Evolutionary conservation across 2,113 vertebrate species (phyloP).

Genomic region (Oryzias woworae): DNA sequence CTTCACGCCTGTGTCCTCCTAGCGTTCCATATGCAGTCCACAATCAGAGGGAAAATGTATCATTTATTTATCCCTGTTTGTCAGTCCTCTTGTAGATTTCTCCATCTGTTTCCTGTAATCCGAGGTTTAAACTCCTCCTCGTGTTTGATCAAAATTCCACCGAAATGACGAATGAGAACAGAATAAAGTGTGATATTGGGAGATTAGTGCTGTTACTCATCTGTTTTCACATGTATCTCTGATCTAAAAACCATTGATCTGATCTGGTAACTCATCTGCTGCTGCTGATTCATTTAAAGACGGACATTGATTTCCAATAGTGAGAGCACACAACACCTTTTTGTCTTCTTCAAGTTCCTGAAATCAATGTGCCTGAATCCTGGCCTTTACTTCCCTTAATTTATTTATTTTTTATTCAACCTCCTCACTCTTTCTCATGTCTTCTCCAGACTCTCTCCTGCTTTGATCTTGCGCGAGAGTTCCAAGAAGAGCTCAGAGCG

Average conservation of each 20-base stretch:
- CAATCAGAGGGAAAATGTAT: slow-evolving; percentile 29
- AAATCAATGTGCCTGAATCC: neutral
- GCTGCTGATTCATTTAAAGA: slow-evolving; percentile 57
- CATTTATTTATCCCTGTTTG: slow-evolving; percentile 1
- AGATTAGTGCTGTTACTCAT: slow-evolving; percentile 19
- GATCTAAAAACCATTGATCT: slow-evolving; percentile 50
- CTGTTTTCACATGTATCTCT: slow-evolving; percentile 16
- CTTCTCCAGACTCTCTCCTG: slow-evolving; percentile 12
- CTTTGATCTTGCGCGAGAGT: slow-evolving; percentile 42
- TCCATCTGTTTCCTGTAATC: neutral
- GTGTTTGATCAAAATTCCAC: slow-evolving; percentile 10
- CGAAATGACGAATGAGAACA: neutral
- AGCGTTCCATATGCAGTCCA: no score
- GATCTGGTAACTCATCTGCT: slow-evolving; percentile 39
- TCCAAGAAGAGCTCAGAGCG: slow-evolving; percentile 19
- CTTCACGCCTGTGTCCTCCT: no score
- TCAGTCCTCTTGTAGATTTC: no score
- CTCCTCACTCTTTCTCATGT: slow-evolving; percentile 3
- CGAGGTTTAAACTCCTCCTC: neutral
- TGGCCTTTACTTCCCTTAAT: slow-evolving; percentile 3
- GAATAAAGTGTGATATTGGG: neutral
- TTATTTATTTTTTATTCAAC: slow-evolving; percentile 9
- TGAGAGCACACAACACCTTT: slow-evolving; percentile 11
- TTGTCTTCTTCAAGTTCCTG: neutral
- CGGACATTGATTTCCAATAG: slow-evolving; percentile 58